Evolutionary conservation across 2,113 vertebrate genomes (phyloP).

Genomic region (Gracilinanus agilis): DNA sequence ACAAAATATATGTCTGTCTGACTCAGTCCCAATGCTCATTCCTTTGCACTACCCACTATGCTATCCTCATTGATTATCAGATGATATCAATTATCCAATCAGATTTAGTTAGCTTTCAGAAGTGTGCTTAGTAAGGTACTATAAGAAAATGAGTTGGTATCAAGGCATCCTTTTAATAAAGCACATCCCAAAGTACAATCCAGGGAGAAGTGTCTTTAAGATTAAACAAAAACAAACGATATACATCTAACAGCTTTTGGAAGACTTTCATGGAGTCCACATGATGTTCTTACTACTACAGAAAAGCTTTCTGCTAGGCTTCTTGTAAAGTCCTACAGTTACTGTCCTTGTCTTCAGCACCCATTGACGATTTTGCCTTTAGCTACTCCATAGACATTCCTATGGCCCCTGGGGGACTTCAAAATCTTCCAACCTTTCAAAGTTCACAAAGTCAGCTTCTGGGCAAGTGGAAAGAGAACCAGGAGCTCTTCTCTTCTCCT

Average conservation of each 20-base stretch:
- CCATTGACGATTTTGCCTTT: not conserved
- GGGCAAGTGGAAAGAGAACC: not conserved
- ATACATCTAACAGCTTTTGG: not conserved
- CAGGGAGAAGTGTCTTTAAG: not conserved
- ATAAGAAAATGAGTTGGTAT: too few species aligned
- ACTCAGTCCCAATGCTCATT: too few species aligned
- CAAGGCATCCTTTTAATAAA: not conserved
- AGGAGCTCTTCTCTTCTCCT: not conserved
- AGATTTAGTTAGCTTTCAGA: not conserved
- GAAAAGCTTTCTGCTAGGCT: not conserved
- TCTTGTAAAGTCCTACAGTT: not conserved
- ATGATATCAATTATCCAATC: not conserved
- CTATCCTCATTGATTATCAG: not conserved
- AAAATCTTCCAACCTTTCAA: not conserved
- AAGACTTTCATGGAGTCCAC: not conserved
- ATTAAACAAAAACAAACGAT: not conserved
- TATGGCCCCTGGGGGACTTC: not conserved
- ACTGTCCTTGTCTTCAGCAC: not conserved
- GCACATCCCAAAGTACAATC: not conserved
- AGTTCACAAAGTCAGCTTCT: not conserved
- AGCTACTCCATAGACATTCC: not conserved
- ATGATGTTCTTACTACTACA: not conserved
- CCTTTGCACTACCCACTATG: not conserved
- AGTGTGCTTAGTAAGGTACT: not conserved
- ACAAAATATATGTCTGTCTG: too few species aligned